Base-by-base conservation (phyloP, 1,140 invertebrate species). In the Tigriopus japonicus region DNA sequence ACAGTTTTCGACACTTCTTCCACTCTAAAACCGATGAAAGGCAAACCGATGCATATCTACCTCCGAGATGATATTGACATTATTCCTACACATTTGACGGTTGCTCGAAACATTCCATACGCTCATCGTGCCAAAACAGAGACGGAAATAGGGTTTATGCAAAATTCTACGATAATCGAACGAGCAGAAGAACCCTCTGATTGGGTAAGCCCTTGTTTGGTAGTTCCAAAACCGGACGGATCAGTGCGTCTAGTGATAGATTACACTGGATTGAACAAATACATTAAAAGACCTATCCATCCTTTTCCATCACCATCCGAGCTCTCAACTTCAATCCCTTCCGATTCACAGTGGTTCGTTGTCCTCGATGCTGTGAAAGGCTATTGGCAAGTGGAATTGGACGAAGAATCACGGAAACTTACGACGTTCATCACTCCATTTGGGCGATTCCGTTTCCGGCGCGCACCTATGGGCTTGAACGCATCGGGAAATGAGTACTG, bases 341-440 rank as follows among this genome's bases (percentile, higher is more conserved):
- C 35, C 0, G 19, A 49, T 14, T 40, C 59, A 7, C 15, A 24
- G 15, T 65, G 60, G 17, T 63, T 65, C 59, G 35, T 60, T 15
- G 63, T 45, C 9, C n/a, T 72, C 7, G 68, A 71, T 61, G 63
- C 65, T 1, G 66, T 65, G 45, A 62, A 66, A 23, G 70, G 70
- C 15, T 71, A 69, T 64, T 71, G 66, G 65, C 66, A 66, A 43
- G 42, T 70, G 9, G 40, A 62, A 6, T 61, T 71, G 10, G 65
- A 69, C 10, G 62, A 65, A 14, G 62, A 66, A 41, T 63, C 59
- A 15, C 62, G 63, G 40, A 24, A 64, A 21, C 53, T 69, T 0
- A 67, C 66, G 6, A 67, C 66, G 3, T 69, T 70, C 56, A 65
- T 66, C 24, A 69, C 68, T 1, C 66, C 66, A 28, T 66, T 63